phyloP scores from a whole-genome alignment of 2,888 invertebrate species.

The Nebria salina region DNA sequence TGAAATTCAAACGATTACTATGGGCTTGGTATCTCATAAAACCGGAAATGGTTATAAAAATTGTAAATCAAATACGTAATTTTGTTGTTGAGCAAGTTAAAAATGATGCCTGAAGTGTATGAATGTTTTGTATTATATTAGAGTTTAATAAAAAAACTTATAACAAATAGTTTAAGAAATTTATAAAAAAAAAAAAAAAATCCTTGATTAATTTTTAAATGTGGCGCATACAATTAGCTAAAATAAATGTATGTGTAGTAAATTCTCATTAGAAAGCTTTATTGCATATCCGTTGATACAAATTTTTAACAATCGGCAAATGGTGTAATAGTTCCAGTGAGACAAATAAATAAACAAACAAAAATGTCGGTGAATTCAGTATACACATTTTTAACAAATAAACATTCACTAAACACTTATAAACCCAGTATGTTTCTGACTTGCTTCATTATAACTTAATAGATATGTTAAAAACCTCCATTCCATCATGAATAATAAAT shows the following conservation, averaged over 20 bases:
- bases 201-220: no score
- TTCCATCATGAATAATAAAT: not conserved
- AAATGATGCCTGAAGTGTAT: conserved; percentile 4
- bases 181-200: no score
- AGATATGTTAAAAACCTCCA: not conserved
- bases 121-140: no score
- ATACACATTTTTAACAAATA: not conserved
- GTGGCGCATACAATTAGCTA: no score
- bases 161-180: no score
- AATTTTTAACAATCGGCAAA: not conserved
- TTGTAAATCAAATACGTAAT: conserved; percentile 19
- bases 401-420: not conserved
- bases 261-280: no score
- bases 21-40: conserved; percentile 33
- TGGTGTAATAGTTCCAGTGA: not conserved
- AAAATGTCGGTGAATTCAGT: not conserved
- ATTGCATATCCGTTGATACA: not conserved
- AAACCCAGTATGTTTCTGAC: not conserved
- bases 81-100: conserved; percentile 25
- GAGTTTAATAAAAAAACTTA: no score
- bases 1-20: conserved; percentile 24
- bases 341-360: not conserved
- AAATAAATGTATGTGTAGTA: no score
- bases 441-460: not conserved
- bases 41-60: conserved; percentile 20